phyloP scores from a whole-genome alignment of 2,113 vertebrate species.

The Corythaeola cristata region DNA sequence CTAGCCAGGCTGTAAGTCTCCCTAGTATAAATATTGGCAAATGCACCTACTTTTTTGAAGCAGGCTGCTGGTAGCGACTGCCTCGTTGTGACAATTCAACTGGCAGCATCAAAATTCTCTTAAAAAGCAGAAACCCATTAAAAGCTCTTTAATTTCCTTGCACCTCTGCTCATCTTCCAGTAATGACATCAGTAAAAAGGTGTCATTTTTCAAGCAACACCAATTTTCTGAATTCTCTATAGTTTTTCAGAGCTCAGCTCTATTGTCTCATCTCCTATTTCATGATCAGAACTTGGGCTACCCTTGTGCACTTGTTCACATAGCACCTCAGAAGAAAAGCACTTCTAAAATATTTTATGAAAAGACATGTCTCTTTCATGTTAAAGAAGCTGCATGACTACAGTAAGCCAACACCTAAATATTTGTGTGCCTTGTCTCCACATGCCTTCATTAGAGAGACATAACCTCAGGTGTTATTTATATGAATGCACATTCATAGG shows the following conservation, averaged over 20 bases:
- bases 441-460: constrained; percentile 55
- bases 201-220: background rate
- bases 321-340: background rate
- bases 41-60: background rate
- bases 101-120: background rate
- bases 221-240: background rate
- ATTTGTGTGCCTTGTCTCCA: constrained; percentile 66
- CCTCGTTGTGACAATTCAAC: background rate
- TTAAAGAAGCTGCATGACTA: constrained; percentile 55
- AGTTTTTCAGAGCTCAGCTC: background rate
- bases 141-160: background rate
- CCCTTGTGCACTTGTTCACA: background rate
- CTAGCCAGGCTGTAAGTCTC: background rate
- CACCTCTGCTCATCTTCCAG: background rate
- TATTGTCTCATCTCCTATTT: background rate
- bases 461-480: constrained; percentile 64
- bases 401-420: constrained; percentile 67
- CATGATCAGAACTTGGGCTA: background rate
- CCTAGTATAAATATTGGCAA: background rate
- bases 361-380: background rate
- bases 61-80: background rate
- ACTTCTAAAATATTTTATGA: background rate
- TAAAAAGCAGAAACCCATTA: background rate
- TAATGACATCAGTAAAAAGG: background rate
- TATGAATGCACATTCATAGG: constrained; percentile 32